A percentile compares a stretch with the other conserved stretches of the same genome.
These are phyloP conservation scores for Nemotelus pantherinus DNA, from an alignment of 2,888 invertebrate genomes.

Conservation along the genomic window DNA sequence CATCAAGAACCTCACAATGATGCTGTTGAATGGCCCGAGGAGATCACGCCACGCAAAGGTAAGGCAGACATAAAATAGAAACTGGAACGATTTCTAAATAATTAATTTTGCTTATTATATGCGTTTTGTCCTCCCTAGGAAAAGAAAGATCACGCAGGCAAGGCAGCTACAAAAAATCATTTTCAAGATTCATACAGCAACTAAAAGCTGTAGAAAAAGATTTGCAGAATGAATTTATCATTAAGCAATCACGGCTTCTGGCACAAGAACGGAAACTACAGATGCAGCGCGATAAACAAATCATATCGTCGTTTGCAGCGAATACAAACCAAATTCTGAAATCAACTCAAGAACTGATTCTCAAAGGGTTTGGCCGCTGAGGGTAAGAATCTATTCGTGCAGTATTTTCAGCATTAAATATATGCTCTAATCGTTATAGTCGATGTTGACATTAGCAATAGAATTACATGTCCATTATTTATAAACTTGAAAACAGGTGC, in stretches of 20 bases:
- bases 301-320: slow-evolving; percentile 29
- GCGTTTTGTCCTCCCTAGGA: no score
- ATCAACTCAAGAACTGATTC: slow-evolving; percentile 26
- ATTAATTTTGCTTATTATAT: no score
- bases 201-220: slow-evolving; percentile 44
- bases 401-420: background rate
- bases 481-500: no score
- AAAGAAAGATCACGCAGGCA: slow-evolving; percentile 14
- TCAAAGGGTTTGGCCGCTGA: slow-evolving; percentile 25
- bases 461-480: no score
- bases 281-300: slow-evolving; percentile 29
- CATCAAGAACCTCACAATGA: background rate
- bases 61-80: no score
- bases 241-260: slow-evolving; percentile 35
- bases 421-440: no score
- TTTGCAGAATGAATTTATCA: slow-evolving; percentile 45
- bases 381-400: background rate
- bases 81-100: no score
- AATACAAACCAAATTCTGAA: slow-evolving; percentile 32
- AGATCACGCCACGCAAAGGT: no score
- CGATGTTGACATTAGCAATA: no score
- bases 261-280: slow-evolving; percentile 41
- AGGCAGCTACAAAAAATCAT: slow-evolving; percentile 48
- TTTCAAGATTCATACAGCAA: slow-evolving; percentile 43
- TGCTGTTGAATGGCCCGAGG: background rate